Conservation (phyloP, 2,797 vertebrate genomes). For the Lophotriccus pileatus region DNA sequence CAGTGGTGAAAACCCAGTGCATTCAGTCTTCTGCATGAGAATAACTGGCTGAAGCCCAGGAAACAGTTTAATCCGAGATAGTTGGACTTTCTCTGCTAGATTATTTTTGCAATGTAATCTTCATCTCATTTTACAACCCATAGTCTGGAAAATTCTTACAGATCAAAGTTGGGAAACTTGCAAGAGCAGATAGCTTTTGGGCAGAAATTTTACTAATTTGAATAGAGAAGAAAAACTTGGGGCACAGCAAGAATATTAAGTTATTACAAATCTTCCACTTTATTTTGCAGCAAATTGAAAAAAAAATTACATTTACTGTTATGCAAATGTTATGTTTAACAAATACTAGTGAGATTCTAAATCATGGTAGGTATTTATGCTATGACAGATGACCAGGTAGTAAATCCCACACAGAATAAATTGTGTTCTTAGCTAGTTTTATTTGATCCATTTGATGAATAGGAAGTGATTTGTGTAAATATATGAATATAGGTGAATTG, state of each 20-base stretch:
- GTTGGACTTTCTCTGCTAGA: not conserved
- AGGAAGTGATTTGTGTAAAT: not conserved
- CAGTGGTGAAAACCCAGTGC: not conserved
- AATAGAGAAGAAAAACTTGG: not conserved
- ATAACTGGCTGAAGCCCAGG: not conserved
- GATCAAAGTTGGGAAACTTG: not conserved
- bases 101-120: not conserved
- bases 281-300: not conserved
- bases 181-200: not conserved
- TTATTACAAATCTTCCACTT: not conserved
- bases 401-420: slow-evolving; percentile 16
- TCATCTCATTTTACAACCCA: not conserved
- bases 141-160: not conserved
- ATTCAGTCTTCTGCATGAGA: not conserved
- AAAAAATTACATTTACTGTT: not conserved
- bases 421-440: not conserved
- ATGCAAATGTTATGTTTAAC: not conserved
- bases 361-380: not conserved
- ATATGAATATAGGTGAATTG: not conserved
- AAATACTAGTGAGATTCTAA: not conserved
- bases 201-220: not conserved
- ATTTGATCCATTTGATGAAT: slow-evolving; percentile 28
- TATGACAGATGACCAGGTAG: not conserved
- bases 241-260: not conserved
- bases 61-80: not conserved